Evolutionary conservation across 1,140 invertebrate species (phyloP).

Genomic region (Galleria mellonella): DNA sequence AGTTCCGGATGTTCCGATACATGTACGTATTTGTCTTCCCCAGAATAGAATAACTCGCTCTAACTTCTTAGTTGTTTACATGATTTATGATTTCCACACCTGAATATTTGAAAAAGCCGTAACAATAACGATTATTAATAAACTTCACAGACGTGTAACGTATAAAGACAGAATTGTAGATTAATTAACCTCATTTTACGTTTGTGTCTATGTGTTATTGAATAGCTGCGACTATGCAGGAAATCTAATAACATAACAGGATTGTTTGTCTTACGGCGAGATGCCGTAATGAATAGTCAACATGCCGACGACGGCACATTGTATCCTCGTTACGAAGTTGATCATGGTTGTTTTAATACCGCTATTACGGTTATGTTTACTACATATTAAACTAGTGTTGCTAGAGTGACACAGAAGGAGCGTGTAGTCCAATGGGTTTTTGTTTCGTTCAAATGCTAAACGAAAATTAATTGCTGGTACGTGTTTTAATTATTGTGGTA

Average conservation of each 20-base stretch:
- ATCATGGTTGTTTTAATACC: slow-evolving; percentile 52
- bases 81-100: slow-evolving; percentile 18
- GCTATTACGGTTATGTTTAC: slow-evolving; percentile 34
- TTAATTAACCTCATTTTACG: slow-evolving; percentile 20
- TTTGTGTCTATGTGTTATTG: slow-evolving; percentile 7
- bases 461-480: no score
- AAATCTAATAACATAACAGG: slow-evolving; percentile 53
- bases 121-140: slow-evolving; percentile 13
- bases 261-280: slow-evolving; percentile 51
- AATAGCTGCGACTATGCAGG: slow-evolving; percentile 22
- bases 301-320: slow-evolving; percentile 33
- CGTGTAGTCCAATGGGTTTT: no score
- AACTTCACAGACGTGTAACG: neutral
- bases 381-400: slow-evolving; percentile 11
- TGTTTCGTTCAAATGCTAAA: no score
- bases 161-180: slow-evolving; percentile 7
- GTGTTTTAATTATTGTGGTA: no score
- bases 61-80: slow-evolving; percentile 17
- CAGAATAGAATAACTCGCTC: slow-evolving; percentile 27
- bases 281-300: slow-evolving; percentile 66
- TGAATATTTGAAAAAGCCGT: slow-evolving; percentile 9
- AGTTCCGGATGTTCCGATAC: slow-evolving; percentile 48
- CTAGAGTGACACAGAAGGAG: no score
- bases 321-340: slow-evolving; percentile 36
- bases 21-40: slow-evolving; percentile 30